Percentiles rank a stretch among this genome's conserved stretches.
Evolutionary conservation across 2,888 invertebrate species (phyloP).

Genomic region (Vandiemenella viatica): DNA sequence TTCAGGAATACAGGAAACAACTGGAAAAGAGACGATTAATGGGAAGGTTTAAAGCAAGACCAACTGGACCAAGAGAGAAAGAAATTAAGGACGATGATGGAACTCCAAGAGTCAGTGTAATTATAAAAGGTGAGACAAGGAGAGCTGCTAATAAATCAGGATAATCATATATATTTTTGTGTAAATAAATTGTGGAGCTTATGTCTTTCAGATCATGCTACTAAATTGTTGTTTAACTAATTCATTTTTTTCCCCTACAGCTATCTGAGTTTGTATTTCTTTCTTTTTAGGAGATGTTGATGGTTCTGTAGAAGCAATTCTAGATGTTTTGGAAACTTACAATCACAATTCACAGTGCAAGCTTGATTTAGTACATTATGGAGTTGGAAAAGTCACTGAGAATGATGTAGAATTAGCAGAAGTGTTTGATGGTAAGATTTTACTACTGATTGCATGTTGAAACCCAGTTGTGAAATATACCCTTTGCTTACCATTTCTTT

Average conservation of each 20-base stretch:
- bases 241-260: neutral
- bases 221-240: neutral
- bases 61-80: slow-evolving; percentile 38
- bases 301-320: slow-evolving; percentile 89
- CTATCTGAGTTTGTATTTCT: neutral
- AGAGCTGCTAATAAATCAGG: slow-evolving; percentile 17
- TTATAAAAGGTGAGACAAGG: slow-evolving; percentile 45
- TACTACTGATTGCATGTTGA: neutral
- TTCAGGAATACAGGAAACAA: slow-evolving; percentile 41
- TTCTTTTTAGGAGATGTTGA: slow-evolving; percentile 66
- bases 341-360: slow-evolving; percentile 48
- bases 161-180: neutral
- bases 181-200: neutral
- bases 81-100: slow-evolving; percentile 30
- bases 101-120: slow-evolving; percentile 38
- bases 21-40: slow-evolving; percentile 42
- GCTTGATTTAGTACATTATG: slow-evolving; percentile 75
- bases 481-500: neutral
- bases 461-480: no score
- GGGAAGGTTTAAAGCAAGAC: slow-evolving; percentile 40
- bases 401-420: slow-evolving; percentile 71
- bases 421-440: slow-evolving; percentile 49
- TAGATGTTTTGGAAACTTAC: slow-evolving; percentile 81
- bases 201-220: neutral
- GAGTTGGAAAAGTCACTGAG: slow-evolving; percentile 73